Conservation (phyloP, 2,888 invertebrate genomes). For the Leptinotarsa peninsularis region DNA sequence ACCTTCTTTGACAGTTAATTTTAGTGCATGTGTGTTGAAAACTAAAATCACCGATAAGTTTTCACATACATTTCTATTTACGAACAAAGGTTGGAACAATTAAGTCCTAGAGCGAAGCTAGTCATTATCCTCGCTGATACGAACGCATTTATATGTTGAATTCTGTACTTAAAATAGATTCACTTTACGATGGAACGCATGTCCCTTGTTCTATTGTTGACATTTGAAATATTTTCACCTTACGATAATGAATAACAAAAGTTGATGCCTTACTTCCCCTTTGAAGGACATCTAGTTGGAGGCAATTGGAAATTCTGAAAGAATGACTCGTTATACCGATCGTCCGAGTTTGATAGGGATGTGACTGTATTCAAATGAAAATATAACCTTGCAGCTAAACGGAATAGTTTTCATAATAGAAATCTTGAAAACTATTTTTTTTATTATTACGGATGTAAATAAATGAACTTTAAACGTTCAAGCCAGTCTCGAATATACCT, state of each 20-base stretch:
- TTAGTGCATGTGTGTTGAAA: background rate
- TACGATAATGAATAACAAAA: background rate
- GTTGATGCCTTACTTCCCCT: background rate
- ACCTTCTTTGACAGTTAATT: too few species aligned
- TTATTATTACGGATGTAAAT: too few species aligned
- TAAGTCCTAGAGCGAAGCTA: background rate
- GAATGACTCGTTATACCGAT: background rate
- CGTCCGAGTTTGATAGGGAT: too few species aligned
- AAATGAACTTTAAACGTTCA: too few species aligned
- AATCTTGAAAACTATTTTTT: too few species aligned
- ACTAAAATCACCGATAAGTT: background rate
- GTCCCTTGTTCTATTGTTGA: background rate
- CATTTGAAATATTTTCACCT: conserved; percentile 9
- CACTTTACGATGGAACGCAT: background rate
- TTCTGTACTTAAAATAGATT: background rate
- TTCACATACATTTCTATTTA: background rate
- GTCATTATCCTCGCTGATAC: background rate
- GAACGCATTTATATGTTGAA: background rate
- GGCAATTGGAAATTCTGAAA: background rate
- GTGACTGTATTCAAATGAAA: background rate
- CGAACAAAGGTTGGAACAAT: background rate
- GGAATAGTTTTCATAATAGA: too few species aligned
- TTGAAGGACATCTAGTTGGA: conserved; percentile 5
- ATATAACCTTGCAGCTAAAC: background rate
- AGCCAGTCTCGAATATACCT: too few species aligned